Evolutionary conservation across 2,888 invertebrate genomes (phyloP), one percentile per base, ranked within the genome.

Genomic region (Corythucha ciliata): DNA sequence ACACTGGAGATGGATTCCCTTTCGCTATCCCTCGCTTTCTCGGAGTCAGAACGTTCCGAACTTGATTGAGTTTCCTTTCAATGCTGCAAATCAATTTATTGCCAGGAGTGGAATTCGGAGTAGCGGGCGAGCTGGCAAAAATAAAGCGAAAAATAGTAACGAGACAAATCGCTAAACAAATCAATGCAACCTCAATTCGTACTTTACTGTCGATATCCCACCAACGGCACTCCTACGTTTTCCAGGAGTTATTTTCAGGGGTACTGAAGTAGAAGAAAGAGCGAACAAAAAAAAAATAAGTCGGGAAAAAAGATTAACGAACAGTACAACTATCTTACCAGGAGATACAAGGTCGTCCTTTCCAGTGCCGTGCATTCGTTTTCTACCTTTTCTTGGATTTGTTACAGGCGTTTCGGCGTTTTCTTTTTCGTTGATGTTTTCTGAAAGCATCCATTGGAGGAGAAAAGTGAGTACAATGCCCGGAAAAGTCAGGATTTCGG

Each of bases 11-110:
- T 56, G 47, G 54, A 64, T 63, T 32, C 66, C 64, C n/a, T 57
- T 65, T 70, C 52, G 67, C 69, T 3, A 57, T 50, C 10, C 57
- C 48, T 20, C 66, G 65, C 49, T 68, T 67, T 59, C 74, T 73
- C 0, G 85, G 84, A 1, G 84, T 85, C 32, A 86, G 69, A 63
- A 83, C 78, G 59, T 75, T 76, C 58, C 78, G 73, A 58, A 86
- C 76, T 53, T 72, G 72, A 61, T 81, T 77, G 53, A 82, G 68
- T 27, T 80, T 78, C 52, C 80, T 72, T 66, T 85, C 85, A 51
- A 85, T 71, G 61, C 79, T 79, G 32, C 80, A 81, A 64, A 81
- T 74, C 52, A 84, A 70, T 62, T 77, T 77, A n/a, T n/a, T n/a
- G 2, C 77, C 74, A 51, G 77, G 77, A 46, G 74, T 70, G 4